Conservation (phyloP, 2,888 invertebrate species). For the Rhingia rostrata region DNA sequence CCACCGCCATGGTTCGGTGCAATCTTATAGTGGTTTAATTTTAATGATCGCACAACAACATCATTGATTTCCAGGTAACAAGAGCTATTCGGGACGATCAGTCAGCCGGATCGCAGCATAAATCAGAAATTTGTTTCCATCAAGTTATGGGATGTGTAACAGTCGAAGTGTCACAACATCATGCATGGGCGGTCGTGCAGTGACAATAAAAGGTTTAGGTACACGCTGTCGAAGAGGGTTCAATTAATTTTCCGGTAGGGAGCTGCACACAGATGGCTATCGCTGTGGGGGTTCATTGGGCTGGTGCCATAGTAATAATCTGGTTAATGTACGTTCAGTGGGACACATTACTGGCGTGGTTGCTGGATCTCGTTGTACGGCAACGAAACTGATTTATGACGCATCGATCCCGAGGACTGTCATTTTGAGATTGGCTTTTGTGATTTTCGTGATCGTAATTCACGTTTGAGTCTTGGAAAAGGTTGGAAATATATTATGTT, state of each 20-base stretch:
- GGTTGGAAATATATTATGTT: slow-evolving; percentile 6
- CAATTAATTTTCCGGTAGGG: slow-evolving; percentile 61
- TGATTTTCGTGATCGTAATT: slow-evolving; percentile 54
- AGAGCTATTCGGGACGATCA: slow-evolving; percentile 45
- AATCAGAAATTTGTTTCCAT: slow-evolving; percentile 57
- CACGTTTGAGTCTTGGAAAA: slow-evolving; percentile 42
- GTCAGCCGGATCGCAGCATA: slow-evolving; percentile 46
- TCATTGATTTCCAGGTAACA: slow-evolving; percentile 37
- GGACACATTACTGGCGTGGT: slow-evolving; percentile 36
- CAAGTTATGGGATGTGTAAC: slow-evolving; percentile 33
- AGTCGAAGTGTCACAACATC: slow-evolving; percentile 64
- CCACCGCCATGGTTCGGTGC: slow-evolving; percentile 18
- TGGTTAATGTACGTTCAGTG: slow-evolving; percentile 33
- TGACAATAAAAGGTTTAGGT: slow-evolving; percentile 31
- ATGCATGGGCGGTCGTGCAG: slow-evolving; percentile 67
- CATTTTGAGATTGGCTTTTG: slow-evolving; percentile 47
- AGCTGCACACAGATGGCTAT: slow-evolving; percentile 47
- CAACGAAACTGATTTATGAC: slow-evolving; percentile 60
- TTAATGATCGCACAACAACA: slow-evolving; percentile 32
- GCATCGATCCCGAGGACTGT: slow-evolving; percentile 53
- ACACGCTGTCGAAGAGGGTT: slow-evolving; percentile 39
- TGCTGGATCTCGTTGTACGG: slow-evolving; percentile 29
- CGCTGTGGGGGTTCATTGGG: slow-evolving; percentile 34
- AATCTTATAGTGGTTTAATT: slow-evolving; percentile 15
- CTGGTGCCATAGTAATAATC: slow-evolving; percentile 36